A percentile compares a stretch with the other conserved stretches of the same genome.
phyloP scores from a whole-genome alignment of 2,888 invertebrate genomes.

The Eremobia ochroleuca region DNA sequence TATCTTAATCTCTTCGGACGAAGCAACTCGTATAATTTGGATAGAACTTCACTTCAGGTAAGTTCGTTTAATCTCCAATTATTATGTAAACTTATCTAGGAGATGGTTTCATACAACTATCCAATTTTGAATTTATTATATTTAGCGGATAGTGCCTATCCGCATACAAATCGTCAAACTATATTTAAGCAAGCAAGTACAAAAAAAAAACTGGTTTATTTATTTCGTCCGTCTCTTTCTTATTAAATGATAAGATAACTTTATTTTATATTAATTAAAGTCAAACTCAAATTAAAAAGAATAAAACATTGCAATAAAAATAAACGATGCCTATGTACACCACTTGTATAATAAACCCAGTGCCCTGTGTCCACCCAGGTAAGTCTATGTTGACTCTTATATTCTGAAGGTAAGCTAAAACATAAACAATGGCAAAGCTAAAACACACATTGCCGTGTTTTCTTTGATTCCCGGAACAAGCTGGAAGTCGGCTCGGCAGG shows the following conservation, averaged over 20 bases:
- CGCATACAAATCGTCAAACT: background rate
- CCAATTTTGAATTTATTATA: background rate
- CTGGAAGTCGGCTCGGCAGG: constrained; percentile 2
- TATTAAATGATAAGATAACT: background rate
- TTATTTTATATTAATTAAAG: background rate
- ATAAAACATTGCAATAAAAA: background rate
- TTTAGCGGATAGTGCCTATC: background rate
- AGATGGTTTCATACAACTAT: background rate
- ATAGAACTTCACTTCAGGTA: too few relatives aligned
- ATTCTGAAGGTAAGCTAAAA: constrained; percentile 21
- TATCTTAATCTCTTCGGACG: too few relatives aligned
- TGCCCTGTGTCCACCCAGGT: background rate
- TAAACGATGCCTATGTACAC: background rate
- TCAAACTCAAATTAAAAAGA: background rate
- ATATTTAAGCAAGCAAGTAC: background rate
- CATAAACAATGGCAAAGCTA: constrained; percentile 10
- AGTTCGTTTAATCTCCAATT: too few relatives aligned
- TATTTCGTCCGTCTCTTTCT: background rate
- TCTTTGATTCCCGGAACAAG: constrained; percentile 13
- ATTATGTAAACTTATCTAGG: background rate
- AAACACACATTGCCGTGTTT: constrained; percentile 18
- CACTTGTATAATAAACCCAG: background rate
- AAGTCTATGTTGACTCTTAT: constrained; percentile 9
- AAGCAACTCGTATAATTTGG: too few relatives aligned
- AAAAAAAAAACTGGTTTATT: background rate